A percentile compares a stretch with the other conserved stretches of the same genome.
phyloP scores from a whole-genome alignment of 1,140 invertebrate species.

The Melanaphis sacchari region DNA sequence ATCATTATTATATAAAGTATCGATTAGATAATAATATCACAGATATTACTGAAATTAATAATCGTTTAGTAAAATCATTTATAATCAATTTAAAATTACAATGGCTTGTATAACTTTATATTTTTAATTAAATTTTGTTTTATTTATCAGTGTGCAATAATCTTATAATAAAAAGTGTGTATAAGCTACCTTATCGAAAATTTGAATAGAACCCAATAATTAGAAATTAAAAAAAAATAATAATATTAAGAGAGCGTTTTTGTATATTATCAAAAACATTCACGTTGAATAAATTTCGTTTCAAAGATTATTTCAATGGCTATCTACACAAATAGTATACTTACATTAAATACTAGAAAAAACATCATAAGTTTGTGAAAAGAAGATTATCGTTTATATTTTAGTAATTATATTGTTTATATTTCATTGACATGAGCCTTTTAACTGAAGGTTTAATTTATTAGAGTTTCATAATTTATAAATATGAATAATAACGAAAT shows the following conservation, averaged over 20 bases:
- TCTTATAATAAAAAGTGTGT: too few relatives aligned
- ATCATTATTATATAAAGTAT: too few relatives aligned
- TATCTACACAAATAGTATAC: neutral
- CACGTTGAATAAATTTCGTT: neutral
- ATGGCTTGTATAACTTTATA: too few relatives aligned
- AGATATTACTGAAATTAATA: too few relatives aligned
- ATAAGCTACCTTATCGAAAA: neutral
- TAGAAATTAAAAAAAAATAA: neutral
- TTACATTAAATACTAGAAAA: neutral
- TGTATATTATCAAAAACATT: neutral
- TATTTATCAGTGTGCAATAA: too few relatives aligned
- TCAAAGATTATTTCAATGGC: neutral
- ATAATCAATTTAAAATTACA: too few relatives aligned
- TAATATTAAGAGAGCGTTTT: neutral
- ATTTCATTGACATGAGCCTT: neutral
- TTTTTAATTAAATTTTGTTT: too few relatives aligned
- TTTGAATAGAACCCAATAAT: neutral
- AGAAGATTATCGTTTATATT: neutral
- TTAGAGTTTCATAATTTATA: neutral
- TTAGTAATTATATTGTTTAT: neutral
- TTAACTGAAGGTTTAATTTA: neutral
- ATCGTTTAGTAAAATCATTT: too few relatives aligned
- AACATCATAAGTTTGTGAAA: neutral
- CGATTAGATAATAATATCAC: too few relatives aligned
- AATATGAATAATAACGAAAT: neutral